Conservation (phyloP, 2,888 invertebrate species). For the Patella pellucida region DNA sequence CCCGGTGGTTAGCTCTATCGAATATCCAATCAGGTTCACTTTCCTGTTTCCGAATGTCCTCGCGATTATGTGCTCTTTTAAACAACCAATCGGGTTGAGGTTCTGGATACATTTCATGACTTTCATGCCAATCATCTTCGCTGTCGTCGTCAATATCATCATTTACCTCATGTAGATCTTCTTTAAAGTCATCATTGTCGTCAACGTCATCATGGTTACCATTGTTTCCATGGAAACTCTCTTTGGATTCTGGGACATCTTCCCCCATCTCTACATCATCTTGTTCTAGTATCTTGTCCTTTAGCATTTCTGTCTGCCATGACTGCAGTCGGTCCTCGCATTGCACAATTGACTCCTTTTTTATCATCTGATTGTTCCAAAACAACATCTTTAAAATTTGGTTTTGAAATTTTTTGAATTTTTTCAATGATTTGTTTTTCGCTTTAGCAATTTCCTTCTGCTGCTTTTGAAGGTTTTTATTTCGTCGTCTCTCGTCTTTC, state of each 20-base stretch:
- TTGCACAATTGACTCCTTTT: background rate
- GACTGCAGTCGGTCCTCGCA: background rate
- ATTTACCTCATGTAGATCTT: too few relatives aligned
- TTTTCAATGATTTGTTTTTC: slow-evolving; percentile 6
- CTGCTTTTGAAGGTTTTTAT: background rate
- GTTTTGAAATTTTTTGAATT: slow-evolving; percentile 5
- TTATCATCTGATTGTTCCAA: slow-evolving; percentile 3
- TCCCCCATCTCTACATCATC: background rate
- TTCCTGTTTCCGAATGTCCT: background rate
- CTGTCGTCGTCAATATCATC: too few relatives aligned
- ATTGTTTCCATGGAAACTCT: background rate
- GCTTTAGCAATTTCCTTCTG: background rate
- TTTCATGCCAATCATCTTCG: too few relatives aligned
- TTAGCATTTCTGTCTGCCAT: background rate
- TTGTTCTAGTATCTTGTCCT: slow-evolving; percentile 1
- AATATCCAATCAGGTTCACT: background rate
- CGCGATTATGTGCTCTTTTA: background rate
- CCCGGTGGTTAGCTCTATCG: background rate
- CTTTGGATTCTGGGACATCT: background rate
- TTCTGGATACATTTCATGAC: too few relatives aligned
- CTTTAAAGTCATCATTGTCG: too few relatives aligned
- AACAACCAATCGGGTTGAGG: background rate
- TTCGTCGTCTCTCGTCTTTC: background rate
- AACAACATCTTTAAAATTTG: background rate
- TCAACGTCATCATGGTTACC: too few relatives aligned